Evolutionary conservation across 2,797 vertebrate species (phyloP).

Genomic region (Philypnodon macrostomus): DNA sequence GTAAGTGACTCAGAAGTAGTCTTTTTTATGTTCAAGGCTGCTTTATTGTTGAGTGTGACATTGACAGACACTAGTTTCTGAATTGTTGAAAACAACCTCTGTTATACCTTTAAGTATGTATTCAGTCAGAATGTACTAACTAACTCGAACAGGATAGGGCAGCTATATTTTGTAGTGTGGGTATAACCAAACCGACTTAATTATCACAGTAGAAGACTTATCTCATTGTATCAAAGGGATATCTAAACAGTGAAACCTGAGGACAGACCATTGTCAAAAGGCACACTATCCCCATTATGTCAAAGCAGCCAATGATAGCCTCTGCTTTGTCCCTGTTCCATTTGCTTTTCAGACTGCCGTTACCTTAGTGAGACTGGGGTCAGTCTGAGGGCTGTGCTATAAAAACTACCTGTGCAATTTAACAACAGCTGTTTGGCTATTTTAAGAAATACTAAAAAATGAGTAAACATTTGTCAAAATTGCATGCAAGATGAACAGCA

Average conservation of each 20-base stretch:
- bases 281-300: slow-evolving; percentile 48
- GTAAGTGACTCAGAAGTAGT: no score
- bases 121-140: no score
- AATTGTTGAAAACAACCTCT: no score
- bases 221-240: slow-evolving; percentile 47
- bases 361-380: slow-evolving; percentile 12
- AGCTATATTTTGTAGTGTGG: slow-evolving; percentile 6
- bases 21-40: no score
- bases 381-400: not conserved
- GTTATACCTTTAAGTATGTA: no score
- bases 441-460: not conserved
- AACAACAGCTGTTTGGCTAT: slow-evolving; percentile 1
- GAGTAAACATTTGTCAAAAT: no score
- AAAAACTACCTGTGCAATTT: not conserved
- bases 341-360: slow-evolving; percentile 46
- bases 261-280: slow-evolving; percentile 42
- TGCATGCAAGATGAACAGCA: no score
- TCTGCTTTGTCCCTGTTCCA: slow-evolving; percentile 53
- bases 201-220: slow-evolving; percentile 53
- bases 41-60: no score
- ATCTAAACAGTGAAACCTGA: slow-evolving; percentile 56
- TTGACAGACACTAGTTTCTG: no score
- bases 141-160: no score
- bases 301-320: slow-evolving; percentile 56
- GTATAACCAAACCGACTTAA: slow-evolving; percentile 39